A percentile compares a stretch with the other conserved stretches of the same genome.
Evolutionary conservation across 1,140 invertebrate genomes (phyloP).

Genomic region (Drosophila pseudoananassae): DNA sequence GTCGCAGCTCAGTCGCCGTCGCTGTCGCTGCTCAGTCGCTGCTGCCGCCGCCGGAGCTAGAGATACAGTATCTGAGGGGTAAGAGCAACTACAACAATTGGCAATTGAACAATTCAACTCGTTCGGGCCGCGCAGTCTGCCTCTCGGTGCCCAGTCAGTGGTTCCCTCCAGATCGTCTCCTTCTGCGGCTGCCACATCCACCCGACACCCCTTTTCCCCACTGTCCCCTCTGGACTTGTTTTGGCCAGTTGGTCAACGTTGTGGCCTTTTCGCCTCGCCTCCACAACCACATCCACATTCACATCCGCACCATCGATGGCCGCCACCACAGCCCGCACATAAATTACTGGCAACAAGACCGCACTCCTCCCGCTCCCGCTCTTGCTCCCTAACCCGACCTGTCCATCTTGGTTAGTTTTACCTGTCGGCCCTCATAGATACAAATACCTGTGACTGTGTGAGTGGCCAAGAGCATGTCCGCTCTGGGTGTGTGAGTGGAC

Average conservation of each 20-base stretch:
- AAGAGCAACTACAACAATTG: constrained; percentile 50
- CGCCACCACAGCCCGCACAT: constrained; percentile 61
- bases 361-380: constrained; percentile 17
- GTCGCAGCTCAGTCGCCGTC: constrained; percentile 10
- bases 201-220: not conserved
- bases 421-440: constrained; percentile 65
- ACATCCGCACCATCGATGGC: constrained; percentile 58
- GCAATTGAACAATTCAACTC: constrained; percentile 65
- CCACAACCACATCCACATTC: constrained; percentile 12
- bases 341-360: constrained; percentile 64
- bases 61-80: constrained; percentile 2
- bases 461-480: constrained; percentile 9
- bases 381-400: constrained; percentile 19
- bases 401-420: constrained; percentile 55
- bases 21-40: not conserved
- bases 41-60: not conserved
- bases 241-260: constrained; percentile 73
- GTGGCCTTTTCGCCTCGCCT: constrained; percentile 53
- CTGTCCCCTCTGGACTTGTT: constrained; percentile 53
- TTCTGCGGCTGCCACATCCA: constrained; percentile 10
- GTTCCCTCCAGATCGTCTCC: constrained; percentile 34
- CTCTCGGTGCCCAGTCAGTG: constrained; percentile 31
- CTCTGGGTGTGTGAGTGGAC: not conserved
- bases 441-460: constrained; percentile 15
- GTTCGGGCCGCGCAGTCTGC: constrained; percentile 68